Conservation (phyloP, 2,797 vertebrate genomes). For the Mus spretus region DNA sequence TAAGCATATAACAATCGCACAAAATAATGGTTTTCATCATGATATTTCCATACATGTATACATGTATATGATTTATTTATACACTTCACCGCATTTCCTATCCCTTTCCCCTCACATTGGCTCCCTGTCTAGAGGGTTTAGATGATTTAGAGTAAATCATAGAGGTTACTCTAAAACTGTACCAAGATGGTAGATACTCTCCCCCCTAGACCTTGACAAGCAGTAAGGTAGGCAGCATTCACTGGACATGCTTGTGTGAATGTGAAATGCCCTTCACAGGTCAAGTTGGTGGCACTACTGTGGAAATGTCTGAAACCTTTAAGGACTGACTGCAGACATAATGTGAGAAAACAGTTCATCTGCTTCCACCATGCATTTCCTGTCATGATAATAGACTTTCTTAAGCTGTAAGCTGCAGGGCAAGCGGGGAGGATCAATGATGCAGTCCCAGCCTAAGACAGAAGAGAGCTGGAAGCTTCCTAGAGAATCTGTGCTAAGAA, state of each 20-base stretch:
- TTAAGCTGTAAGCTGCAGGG: not conserved
- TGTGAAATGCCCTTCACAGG: not conserved
- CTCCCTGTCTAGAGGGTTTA: not conserved
- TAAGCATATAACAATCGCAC: not conserved
- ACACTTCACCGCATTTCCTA: not conserved
- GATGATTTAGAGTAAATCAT: not conserved
- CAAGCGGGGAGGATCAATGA: no score
- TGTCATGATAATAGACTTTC: not conserved
- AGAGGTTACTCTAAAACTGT: slow-evolving; percentile 19
- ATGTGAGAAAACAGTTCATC: not conserved
- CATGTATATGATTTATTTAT: not conserved
- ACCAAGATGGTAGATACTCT: slow-evolving; percentile 32
- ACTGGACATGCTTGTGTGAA: not conserved
- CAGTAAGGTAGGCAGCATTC: not conserved
- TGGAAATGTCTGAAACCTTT: not conserved
- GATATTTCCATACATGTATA: not conserved
- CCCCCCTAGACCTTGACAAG: slow-evolving; percentile 31
- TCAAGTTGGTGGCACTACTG: no score
- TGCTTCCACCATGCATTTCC: not conserved
- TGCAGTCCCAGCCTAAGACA: not conserved
- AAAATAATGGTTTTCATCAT: not conserved
- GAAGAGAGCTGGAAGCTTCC: not conserved
- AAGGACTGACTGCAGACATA: not conserved
- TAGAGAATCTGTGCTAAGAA: not conserved
- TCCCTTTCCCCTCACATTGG: not conserved